Conservation (phyloP, 2,113 vertebrate species). For the Paedocypris sp. region DNA sequence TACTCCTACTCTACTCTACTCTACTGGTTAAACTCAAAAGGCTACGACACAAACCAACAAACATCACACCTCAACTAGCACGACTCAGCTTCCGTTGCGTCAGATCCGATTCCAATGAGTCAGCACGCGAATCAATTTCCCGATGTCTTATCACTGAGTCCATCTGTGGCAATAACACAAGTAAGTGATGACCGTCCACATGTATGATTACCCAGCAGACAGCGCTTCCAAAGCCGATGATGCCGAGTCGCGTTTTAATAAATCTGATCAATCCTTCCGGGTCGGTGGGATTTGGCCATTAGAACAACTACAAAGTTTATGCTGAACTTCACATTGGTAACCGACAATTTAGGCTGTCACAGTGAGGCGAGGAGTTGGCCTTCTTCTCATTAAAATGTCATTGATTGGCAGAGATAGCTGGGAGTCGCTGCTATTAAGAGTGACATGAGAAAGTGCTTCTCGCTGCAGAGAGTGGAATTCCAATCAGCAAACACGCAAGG, state of each 20-base stretch:
- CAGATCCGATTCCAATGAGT: constrained; percentile 42
- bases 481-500: constrained; percentile 29
- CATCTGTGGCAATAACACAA: constrained; percentile 41
- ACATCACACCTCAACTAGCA: constrained; percentile 21
- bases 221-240: constrained; percentile 35
- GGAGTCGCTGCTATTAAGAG: constrained; percentile 40
- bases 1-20: too few species aligned
- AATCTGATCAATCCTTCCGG: constrained; percentile 33
- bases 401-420: constrained; percentile 39
- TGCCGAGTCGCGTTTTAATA: constrained; percentile 39
- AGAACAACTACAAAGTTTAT: constrained; percentile 27
- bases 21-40: too few species aligned
- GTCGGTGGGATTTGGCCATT: constrained; percentile 24
- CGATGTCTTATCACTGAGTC: constrained; percentile 44
- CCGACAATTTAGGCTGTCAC: constrained; percentile 39
- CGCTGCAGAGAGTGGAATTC: constrained; percentile 38
- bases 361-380: constrained; percentile 31
- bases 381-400: constrained; percentile 45
- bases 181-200: constrained; percentile 47
- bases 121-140: constrained; percentile 48
- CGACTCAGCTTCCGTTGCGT: constrained; percentile 29
- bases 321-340: constrained; percentile 40
- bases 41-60: constrained; percentile 8
- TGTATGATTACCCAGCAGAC: constrained; percentile 34
- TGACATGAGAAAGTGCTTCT: constrained; percentile 29